Conservation (phyloP, 2,797 vertebrate genomes). For the Xiphorhynchus erythropygius region DNA sequence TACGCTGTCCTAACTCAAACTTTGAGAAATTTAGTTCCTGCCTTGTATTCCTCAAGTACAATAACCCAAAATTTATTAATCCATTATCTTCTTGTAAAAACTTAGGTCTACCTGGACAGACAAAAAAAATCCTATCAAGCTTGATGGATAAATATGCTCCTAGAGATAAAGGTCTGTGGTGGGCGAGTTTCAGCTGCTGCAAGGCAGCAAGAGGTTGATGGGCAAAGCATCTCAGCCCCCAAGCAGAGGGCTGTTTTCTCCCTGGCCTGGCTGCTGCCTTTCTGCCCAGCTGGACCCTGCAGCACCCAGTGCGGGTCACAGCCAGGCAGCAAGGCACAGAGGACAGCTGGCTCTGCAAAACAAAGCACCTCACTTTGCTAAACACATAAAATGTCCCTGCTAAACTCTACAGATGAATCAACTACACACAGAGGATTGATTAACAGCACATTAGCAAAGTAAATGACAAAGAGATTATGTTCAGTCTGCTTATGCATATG, state of each 20-base stretch:
- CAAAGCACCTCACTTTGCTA: background rate
- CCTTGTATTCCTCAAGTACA: background rate
- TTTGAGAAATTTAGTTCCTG: background rate
- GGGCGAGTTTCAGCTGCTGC: background rate
- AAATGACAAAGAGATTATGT: background rate
- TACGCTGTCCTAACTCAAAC: background rate
- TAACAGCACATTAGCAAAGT: background rate
- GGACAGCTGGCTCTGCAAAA: background rate
- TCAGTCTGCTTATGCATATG: background rate
- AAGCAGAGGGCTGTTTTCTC: background rate
- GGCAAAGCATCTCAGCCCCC: background rate
- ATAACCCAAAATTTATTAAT: background rate
- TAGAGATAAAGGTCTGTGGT: background rate
- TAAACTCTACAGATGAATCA: background rate
- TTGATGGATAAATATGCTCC: background rate
- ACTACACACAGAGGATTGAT: background rate
- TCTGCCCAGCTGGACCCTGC: background rate
- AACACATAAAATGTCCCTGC: background rate
- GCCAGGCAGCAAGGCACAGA: background rate
- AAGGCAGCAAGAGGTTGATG: rapidly evolving
- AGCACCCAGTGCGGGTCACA: background rate
- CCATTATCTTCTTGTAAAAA: background rate
- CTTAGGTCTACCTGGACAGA: background rate
- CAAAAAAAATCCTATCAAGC: background rate
- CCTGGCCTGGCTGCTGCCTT: background rate